Base-by-base conservation (phyloP, 2,888 invertebrate genomes). In the Ophonus ardosiacus region DNA sequence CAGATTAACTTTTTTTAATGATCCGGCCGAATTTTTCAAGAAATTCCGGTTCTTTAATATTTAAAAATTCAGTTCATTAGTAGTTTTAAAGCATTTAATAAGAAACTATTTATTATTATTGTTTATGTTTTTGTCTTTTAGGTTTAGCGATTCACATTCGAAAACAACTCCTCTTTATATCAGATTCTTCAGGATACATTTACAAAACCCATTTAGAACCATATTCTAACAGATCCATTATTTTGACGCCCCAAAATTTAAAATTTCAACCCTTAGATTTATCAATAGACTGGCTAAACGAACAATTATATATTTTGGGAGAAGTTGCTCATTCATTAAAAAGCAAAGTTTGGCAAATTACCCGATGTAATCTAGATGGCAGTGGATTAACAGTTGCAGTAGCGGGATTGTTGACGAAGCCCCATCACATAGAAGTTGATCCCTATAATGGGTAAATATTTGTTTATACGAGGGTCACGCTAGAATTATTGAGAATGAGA, bases 241-340 rank as follows among this genome's bases (percentile, higher is more conserved):
- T 18, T 65, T 90, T 95, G 0, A 92, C 93, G 1, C 93, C 95
- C 0, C 91, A 93, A 65, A 93, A 93, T 76, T 92, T 93, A 10
- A 92, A 93, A 76, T 95, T 95, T 89, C 93, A 93, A 85, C 96
- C 97, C 0, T 90, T 95, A 76, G 95, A 95, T 87, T 89, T 97
- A 7, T 95, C 96, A 0, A 94, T 98, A 0, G 98, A 98, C 90
- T 98, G 98, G 98, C 92, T 98, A 51, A 96, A 97, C 89, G 93
- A 95, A 86, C 95, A 96, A 85, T 92, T 98, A 1, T 98, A 97
- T 88, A 93, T 98, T 82, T 93, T 97, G 40, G 96, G 96, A 0
- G 95, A 96, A 90, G 94, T 95, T 7, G 92, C 93, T 61, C 93
- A 94, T 87, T 89, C 90, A 81, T 92, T 91, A 71, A 91, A 90